Evolutionary conservation across 2,113 vertebrate species (phyloP), one percentile per base, ranked within the genome.

Genomic region (Bos taurus): DNA sequence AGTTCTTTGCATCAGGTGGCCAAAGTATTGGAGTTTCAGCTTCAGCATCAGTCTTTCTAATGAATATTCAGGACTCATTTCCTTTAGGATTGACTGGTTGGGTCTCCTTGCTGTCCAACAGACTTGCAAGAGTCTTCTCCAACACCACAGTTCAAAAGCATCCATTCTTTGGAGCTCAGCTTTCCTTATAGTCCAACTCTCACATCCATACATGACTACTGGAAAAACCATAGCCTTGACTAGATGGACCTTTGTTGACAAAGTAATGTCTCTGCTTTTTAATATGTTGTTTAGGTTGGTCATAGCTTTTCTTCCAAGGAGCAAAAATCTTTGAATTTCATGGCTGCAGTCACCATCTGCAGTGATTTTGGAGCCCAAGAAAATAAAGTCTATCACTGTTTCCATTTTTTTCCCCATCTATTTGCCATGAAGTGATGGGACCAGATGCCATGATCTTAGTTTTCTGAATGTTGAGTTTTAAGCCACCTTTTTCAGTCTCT

Each of bases 1-100:
- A 0, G 62, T n/a, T 64, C 30, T 64, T 64, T 1, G 0, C 62
- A n/a, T n/a, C 30, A 64, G 7, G 3, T 64, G 62, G 15, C 16
- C 62, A n/a, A 64, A 64, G 15, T 1, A n/a, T n/a, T 64, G 62
- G 15, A n/a, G 62, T n/a, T 64, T 64, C 30, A 64, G 30, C 62
- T 64, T 64, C 30, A 64, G 13, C 30, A n/a, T 64, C 30, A 64
- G 62, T n/a, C 62, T 33, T n/a, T 64, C 30, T 30, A 64, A n/a
- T 64, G 62, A n/a, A 64, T 64, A 64, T 17, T 64, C 15, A 64
- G 62, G 62, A 17, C 30, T 33, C 30, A 17, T 64, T 64, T 64
- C 30, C 30, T 64, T 64, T 64, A 64, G 60, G 60, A 64, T 15
- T 64, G 30, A 64, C 14, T 64, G 16, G 15, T n/a, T 64, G 15